phyloP scores from a whole-genome alignment of 1,140 invertebrate genomes.

The Drosophila repleta region DNA sequence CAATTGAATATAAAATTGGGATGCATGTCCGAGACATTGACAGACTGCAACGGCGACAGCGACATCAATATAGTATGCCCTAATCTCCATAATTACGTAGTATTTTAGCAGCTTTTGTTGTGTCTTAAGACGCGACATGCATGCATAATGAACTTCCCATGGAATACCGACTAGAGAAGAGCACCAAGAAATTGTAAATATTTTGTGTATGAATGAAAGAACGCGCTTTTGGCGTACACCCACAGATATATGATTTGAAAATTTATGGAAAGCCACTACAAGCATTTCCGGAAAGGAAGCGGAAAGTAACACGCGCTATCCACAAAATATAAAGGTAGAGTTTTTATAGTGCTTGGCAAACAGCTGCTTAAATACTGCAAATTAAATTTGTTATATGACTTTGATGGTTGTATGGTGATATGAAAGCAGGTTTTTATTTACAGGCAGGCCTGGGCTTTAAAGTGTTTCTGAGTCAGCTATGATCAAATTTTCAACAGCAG shows the following conservation, averaged over 20 bases:
- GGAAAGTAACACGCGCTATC: constrained; percentile 34
- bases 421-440: not conserved
- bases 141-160: constrained; percentile 60
- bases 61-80: constrained; percentile 9
- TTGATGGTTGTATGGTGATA: constrained; percentile 8
- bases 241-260: not conserved
- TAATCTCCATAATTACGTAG: constrained; percentile 48
- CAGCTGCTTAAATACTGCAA: constrained; percentile 8
- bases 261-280: constrained; percentile 39
- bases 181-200: constrained; percentile 55
- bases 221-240: constrained; percentile 53
- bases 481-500: not conserved
- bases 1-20: constrained; percentile 76
- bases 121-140: constrained; percentile 59
- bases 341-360: not conserved
- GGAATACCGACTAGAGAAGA: constrained; percentile 29
- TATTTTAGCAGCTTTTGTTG: constrained; percentile 21
- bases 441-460: not conserved
- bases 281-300: constrained; percentile 43
- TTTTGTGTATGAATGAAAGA: constrained; percentile 47
- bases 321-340: constrained; percentile 26
- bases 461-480: constrained; percentile 6
- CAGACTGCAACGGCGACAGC: constrained; percentile 4
- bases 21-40: constrained; percentile 31
- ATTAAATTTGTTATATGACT: constrained; percentile 11